A percentile compares a stretch with the other conserved stretches of the same genome.
Conservation (phyloP, 2,888 invertebrate genomes). For the Nomada ferruginata region DNA sequence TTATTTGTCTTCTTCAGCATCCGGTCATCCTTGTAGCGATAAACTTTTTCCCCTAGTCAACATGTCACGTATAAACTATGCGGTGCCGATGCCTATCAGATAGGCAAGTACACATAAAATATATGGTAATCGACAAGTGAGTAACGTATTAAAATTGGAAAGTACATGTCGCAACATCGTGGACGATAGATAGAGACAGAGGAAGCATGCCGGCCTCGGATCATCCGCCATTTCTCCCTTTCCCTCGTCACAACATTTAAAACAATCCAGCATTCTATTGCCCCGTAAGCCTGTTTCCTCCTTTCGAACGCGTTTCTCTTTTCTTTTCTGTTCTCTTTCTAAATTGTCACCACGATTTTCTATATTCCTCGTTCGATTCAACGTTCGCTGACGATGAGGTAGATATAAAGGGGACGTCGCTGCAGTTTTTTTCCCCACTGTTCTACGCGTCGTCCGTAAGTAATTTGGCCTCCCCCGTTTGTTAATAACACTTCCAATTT, state of each 20-base stretch:
- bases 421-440: not conserved
- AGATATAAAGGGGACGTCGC: slow-evolving; percentile 29
- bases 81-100: slow-evolving; percentile 78
- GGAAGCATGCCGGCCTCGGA: slow-evolving; percentile 58
- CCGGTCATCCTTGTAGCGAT: slow-evolving; percentile 34
- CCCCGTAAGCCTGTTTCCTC: no score
- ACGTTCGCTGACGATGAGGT: slow-evolving; percentile 39
- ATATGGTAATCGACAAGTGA: slow-evolving; percentile 76
- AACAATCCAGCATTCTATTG: slow-evolving; percentile 5
- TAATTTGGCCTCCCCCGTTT: not conserved
- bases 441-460: not conserved
- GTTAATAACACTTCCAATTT: no score
- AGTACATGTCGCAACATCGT: slow-evolving; percentile 78
- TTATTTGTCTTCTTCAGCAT: not conserved
- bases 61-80: slow-evolving; percentile 80
- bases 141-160: slow-evolving; percentile 82
- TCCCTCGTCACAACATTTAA: not conserved
- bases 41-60: slow-evolving; percentile 72
- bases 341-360: not conserved
- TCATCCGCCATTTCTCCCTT: not conserved
- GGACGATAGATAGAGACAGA: slow-evolving; percentile 74
- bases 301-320: not conserved
- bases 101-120: slow-evolving; percentile 82
- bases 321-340: no score
- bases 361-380: not conserved